Evolutionary conservation across 1,140 invertebrate genomes (phyloP).

Genomic region (Neodiprion virginianus): DNA sequence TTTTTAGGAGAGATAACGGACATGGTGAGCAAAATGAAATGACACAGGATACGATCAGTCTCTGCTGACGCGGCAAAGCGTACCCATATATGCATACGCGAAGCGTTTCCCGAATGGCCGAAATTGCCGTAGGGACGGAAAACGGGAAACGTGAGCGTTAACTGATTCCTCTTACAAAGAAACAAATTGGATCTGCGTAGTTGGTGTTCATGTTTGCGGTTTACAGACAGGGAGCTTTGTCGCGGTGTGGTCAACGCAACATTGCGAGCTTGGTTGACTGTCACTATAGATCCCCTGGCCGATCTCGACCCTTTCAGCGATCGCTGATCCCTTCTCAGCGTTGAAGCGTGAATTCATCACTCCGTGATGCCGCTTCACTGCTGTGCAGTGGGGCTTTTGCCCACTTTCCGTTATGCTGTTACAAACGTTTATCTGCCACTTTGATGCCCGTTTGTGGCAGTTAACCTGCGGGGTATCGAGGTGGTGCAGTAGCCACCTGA

Average conservation of each 20-base stretch:
- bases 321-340: conserved; percentile 3
- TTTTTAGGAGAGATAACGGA: too few relatives aligned
- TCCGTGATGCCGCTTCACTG: background rate
- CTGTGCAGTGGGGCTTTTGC: background rate
- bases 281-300: background rate
- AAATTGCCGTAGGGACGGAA: too few relatives aligned
- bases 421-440: too few relatives aligned
- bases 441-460: too few relatives aligned
- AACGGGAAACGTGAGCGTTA: too few relatives aligned
- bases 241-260: background rate
- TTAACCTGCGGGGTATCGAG: too few relatives aligned
- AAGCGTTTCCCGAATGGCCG: too few relatives aligned
- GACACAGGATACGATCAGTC: too few relatives aligned
- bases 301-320: background rate
- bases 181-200: background rate
- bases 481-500: background rate
- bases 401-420: background rate
- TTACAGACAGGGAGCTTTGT: background rate
- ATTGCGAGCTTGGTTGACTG: background rate
- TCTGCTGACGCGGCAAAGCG: too few relatives aligned
- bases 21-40: too few relatives aligned
- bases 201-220: background rate
- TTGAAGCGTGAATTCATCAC: background rate
- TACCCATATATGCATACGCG: too few relatives aligned
- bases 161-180: background rate